A percentile compares a stretch with the other conserved stretches of the same genome.
phyloP scores from a whole-genome alignment of 23 tunicate genomes.

The Trididemnum miniatum region DNA sequence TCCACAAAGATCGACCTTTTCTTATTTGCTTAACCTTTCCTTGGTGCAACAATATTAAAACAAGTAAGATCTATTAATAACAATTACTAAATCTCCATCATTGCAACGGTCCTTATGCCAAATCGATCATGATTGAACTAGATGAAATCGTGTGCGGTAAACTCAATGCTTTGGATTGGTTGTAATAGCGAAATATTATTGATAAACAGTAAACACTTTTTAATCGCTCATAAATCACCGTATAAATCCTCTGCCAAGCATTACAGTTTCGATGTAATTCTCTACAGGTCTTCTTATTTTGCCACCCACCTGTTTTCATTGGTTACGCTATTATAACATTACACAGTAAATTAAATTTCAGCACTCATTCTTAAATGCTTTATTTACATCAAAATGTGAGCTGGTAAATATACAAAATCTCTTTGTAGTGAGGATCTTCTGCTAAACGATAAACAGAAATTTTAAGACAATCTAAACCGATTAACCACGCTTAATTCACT shows the following conservation, averaged over 20 bases:
- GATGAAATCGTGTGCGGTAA: conserved; percentile 1
- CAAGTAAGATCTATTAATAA: conserved; percentile 3
- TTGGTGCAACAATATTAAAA: not conserved
- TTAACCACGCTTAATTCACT: not conserved
- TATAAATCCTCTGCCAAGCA: not conserved
- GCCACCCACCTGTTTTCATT: conserved; percentile 18
- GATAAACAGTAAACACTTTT: conserved; percentile 47
- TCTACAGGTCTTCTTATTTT: too few relatives aligned
- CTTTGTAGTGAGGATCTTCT: not conserved
- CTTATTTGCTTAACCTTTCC: too few relatives aligned
- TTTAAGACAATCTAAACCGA: not conserved
- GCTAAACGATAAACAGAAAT: not conserved
- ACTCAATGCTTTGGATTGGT: not conserved
- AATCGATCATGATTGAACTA: not conserved
- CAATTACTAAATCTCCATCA: conserved; percentile 11
- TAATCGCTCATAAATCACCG: conserved; percentile 47
- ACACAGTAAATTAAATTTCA: not conserved
- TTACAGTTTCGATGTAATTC: conserved; percentile 7
- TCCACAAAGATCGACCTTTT: too few relatives aligned
- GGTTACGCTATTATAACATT: not conserved
- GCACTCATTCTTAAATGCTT: not conserved
- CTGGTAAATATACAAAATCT: conserved; percentile 19
- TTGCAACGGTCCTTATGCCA: not conserved
- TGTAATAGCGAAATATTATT: conserved; percentile 10
- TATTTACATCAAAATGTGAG: not conserved